Conservation (phyloP, 23 tunicate genomes). For the Trididemnum clinides region DNA sequence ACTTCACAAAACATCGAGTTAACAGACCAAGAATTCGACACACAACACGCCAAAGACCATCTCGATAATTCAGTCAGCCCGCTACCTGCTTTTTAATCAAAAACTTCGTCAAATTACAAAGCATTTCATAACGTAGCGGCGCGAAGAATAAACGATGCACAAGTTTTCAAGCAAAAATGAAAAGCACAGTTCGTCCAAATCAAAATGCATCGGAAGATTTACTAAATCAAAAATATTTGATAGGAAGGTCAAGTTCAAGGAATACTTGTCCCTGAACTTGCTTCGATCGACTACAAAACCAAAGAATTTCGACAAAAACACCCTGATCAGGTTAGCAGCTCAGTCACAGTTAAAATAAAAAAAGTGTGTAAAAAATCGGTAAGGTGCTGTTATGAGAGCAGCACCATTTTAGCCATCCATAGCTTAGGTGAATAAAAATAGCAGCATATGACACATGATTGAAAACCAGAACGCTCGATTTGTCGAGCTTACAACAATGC, state of each 20-base stretch:
- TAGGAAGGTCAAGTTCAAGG: neutral
- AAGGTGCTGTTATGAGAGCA: too few relatives aligned
- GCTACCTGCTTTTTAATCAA: too few relatives aligned
- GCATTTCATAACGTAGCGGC: neutral
- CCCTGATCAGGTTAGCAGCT: too few relatives aligned
- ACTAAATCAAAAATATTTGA: neutral
- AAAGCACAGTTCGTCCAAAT: constrained; percentile 20
- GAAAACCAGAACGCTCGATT: too few relatives aligned
- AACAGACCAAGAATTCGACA: neutral
- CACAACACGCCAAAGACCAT: neutral
- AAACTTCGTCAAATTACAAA: neutral
- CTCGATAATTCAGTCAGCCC: neutral
- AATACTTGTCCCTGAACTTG: neutral
- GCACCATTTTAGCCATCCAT: too few relatives aligned
- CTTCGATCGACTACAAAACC: too few relatives aligned
- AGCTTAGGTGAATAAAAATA: too few relatives aligned
- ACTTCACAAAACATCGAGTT: constrained; percentile 21
- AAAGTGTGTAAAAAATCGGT: too few relatives aligned
- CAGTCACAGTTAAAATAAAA: neutral
- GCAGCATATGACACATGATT: too few relatives aligned
- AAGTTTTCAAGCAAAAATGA: neutral
- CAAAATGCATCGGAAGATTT: neutral
- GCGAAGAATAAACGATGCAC: neutral
- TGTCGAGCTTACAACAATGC: too few relatives aligned
- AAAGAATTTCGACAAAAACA: too few relatives aligned